Evolutionary conservation across 2,113 vertebrate genomes (phyloP).

Genomic region (Spea multiplicata): DNA sequence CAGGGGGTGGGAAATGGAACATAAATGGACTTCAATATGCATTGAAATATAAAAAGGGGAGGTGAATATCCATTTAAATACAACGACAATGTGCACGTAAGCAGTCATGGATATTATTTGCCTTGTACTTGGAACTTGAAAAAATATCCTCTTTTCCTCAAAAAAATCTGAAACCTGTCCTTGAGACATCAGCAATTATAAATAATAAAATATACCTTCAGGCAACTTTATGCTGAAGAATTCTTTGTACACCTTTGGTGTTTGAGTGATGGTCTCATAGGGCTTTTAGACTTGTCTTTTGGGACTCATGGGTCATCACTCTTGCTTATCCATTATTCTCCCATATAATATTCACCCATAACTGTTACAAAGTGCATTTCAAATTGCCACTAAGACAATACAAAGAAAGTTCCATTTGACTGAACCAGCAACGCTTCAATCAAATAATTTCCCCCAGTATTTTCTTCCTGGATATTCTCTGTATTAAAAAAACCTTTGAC

Average conservation of each 20-base stretch:
- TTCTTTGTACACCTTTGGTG: constrained; percentile 31
- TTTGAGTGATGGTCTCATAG: constrained; percentile 12
- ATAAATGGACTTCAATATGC: too few relatives aligned
- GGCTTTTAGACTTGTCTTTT: constrained; percentile 15
- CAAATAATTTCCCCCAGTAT: constrained; percentile 26
- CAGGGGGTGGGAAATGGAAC: too few relatives aligned
- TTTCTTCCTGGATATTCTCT: constrained; percentile 14
- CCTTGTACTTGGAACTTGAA: background rate
- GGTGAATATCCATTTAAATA: too few relatives aligned
- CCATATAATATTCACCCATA: constrained; percentile 26
- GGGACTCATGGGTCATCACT: constrained; percentile 13
- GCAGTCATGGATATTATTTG: background rate
- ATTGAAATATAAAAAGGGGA: too few relatives aligned
- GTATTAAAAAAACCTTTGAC: constrained; percentile 9
- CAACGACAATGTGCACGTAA: background rate
- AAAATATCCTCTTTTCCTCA: background rate
- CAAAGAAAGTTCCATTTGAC: constrained; percentile 22
- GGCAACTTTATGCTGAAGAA: constrained; percentile 23
- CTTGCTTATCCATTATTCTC: constrained; percentile 31
- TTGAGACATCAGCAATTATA: constrained; percentile 13
- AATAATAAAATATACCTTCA: constrained; percentile 42
- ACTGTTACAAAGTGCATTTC: constrained; percentile 11
- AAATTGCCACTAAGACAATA: constrained; percentile 30
- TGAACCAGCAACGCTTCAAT: constrained; percentile 24
- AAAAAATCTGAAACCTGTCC: background rate